Evolutionary conservation across 2,888 invertebrate species (phyloP).

Genomic region (Dasypogon diadema): DNA sequence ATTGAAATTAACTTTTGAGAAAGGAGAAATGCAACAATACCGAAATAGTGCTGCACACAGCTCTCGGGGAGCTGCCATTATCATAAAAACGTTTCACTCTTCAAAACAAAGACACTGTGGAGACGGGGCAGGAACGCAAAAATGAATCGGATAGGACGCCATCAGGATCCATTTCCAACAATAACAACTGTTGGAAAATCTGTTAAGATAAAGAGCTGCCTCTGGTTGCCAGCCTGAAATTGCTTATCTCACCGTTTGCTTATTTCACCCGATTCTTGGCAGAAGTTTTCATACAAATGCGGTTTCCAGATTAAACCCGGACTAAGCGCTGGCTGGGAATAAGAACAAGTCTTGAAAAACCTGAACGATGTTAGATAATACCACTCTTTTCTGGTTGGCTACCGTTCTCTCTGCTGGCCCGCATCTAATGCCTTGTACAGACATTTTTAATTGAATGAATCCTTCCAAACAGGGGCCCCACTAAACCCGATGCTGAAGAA

Average conservation of each 20-base stretch:
- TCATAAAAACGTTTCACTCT: constrained; percentile 25
- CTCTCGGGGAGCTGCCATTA: constrained; percentile 3
- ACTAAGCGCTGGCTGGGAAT: not conserved
- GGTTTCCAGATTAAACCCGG: not conserved
- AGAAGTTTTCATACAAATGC: constrained; percentile 4
- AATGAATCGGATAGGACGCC: not conserved
- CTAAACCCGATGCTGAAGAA: not conserved
- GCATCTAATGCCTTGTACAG: not conserved
- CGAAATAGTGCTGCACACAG: constrained; percentile 5
- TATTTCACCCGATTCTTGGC: constrained; percentile 21
- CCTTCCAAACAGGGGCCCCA: not conserved
- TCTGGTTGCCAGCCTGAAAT: constrained; percentile 10
- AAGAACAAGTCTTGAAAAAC: constrained; percentile 1
- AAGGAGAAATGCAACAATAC: constrained; percentile 3
- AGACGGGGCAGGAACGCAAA: not conserved
- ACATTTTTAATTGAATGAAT: constrained; percentile 8
- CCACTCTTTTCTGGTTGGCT: not conserved
- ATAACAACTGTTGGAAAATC: constrained; percentile 9
- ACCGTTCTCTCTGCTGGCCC: not conserved
- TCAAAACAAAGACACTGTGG: constrained; percentile 1
- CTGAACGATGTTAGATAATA: constrained; percentile 10
- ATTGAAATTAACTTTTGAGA: constrained; percentile 17
- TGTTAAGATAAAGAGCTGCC: constrained; percentile 18
- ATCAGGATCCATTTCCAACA: constrained; percentile 15
- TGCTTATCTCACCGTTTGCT: constrained; percentile 4